phyloP scores from a whole-genome alignment of 2,113 vertebrate genomes.

The Malurus cyaneus region DNA sequence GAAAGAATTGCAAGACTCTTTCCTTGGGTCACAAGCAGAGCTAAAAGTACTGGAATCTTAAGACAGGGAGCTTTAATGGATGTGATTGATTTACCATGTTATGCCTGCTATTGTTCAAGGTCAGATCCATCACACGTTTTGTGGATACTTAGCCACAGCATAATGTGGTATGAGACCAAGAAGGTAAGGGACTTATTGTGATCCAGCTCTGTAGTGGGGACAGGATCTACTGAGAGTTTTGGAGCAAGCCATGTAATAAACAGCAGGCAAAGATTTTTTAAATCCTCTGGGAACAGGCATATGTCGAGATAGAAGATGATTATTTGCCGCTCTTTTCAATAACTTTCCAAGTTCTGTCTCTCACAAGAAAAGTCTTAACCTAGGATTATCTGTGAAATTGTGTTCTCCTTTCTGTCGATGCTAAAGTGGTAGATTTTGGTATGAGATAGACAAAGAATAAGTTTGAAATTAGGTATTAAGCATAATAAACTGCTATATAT shows the following conservation, averaged over 20 bases:
- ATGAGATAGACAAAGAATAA: neutral
- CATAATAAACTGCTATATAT: neutral
- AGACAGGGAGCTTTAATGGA: neutral
- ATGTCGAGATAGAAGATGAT: neutral
- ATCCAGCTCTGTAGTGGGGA: neutral
- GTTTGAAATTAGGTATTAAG: neutral
- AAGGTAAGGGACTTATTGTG: neutral
- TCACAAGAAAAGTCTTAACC: neutral
- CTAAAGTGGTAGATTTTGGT: neutral
- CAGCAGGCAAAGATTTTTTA: neutral
- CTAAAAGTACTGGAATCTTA: neutral
- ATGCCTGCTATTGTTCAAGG: neutral
- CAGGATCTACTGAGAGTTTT: neutral
- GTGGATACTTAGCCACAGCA: neutral
- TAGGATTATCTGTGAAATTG: neutral
- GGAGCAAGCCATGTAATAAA: neutral
- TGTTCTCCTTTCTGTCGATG: neutral
- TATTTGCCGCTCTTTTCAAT: neutral
- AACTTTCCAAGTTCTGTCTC: neutral
- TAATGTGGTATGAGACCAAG: neutral
- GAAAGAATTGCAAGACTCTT: neutral
- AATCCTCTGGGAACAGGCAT: neutral
- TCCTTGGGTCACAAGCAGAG: neutral
- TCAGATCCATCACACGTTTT: neutral
- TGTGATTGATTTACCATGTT: neutral